Base-by-base conservation (phyloP, 2,797 vertebrate genomes). In the Calcarius lapponicus region DNA sequence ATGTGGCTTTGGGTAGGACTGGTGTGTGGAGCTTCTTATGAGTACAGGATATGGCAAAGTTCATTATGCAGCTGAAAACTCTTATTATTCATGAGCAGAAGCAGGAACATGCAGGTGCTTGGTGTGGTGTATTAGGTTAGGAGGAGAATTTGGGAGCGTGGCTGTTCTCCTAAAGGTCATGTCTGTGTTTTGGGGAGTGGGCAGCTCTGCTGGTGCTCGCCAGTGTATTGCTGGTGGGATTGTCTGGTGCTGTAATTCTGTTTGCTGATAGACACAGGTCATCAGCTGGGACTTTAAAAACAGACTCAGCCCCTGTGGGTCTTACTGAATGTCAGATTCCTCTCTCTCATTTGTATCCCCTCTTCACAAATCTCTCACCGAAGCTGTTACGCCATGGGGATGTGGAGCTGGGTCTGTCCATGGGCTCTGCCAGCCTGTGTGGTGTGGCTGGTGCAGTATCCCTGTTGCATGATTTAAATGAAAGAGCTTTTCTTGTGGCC, bases 171-270 rank as follows among this genome's bases (percentile, higher is more conserved):
- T 16, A 25, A 42, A 25, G 53, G 42, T 19, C 0, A 0, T 26
- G 65, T 15, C 6, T 4, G 29, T 36, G 3, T 76, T 62, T 24
- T 13, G 26, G 34, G 60, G 31, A 48, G 26, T 20, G 45, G 34
- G 18, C 0, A 0, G 21, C 40, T 66, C 25, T 60, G 34, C 53
- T 0, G 0, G 3, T 40, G 18, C 34, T 84, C 2, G 0, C n/a
- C 34, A 13, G 9, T 18, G 13, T 42, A 15, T 20, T 60, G 20
- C 71, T 76, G 53, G 11, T 60, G 65, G 24, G 28, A 15, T 65
- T 34, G 36, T 65, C 76, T 88, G 7, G 0, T 62, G 8, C 90
- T 73, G 51, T 71, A n/a, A 13, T 69, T 93, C 19, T 51, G 20
- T 79, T 80, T 60, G 31, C 54, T 61, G 1, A 31, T 65, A 70